phyloP scores from a whole-genome alignment of 2,888 invertebrate genomes.

The Tryphoninae sp. region DNA sequence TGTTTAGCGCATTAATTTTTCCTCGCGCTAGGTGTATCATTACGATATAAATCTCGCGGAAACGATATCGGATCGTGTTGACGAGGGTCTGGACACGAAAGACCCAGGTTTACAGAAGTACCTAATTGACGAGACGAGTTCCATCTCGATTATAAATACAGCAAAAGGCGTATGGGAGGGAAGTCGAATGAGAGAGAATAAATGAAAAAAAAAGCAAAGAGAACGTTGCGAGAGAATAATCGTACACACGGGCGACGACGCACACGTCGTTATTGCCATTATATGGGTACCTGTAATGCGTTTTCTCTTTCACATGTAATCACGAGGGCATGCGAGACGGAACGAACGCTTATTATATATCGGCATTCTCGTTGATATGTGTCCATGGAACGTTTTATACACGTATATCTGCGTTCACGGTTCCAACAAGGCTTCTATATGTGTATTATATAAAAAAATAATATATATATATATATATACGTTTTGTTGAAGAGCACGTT shows the following conservation, averaged over 20 bases:
- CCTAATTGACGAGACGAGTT: constrained; percentile 25
- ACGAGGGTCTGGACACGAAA: background rate
- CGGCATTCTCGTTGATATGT: constrained; percentile 39
- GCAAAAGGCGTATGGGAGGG: background rate
- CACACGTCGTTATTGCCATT: constrained; percentile 57
- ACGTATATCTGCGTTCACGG: background rate
- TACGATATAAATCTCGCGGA: too few species aligned
- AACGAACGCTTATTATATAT: constrained; percentile 49
- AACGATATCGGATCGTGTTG: too few species aligned
- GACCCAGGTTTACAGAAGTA: constrained; percentile 3
- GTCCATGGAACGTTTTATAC: constrained; percentile 3
- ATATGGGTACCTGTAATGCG: constrained; percentile 30
- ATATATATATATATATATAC: background rate
- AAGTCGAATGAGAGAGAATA: constrained; percentile 17
- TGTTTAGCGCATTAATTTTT: too few species aligned
- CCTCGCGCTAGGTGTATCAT: too few species aligned
- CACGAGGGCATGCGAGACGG: constrained; percentile 45
- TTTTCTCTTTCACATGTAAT: constrained; percentile 66
- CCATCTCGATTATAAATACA: background rate
- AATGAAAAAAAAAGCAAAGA: constrained; percentile 3
- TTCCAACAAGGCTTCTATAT: background rate
- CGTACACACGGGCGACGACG: constrained; percentile 49
- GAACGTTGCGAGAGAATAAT: constrained; percentile 13
- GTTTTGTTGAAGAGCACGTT: background rate
- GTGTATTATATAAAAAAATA: background rate